Percentiles rank a stretch among this genome's conserved stretches.
Evolutionary conservation across 2,113 vertebrate genomes (phyloP).

Genomic region (Ailurus styani): DNA sequence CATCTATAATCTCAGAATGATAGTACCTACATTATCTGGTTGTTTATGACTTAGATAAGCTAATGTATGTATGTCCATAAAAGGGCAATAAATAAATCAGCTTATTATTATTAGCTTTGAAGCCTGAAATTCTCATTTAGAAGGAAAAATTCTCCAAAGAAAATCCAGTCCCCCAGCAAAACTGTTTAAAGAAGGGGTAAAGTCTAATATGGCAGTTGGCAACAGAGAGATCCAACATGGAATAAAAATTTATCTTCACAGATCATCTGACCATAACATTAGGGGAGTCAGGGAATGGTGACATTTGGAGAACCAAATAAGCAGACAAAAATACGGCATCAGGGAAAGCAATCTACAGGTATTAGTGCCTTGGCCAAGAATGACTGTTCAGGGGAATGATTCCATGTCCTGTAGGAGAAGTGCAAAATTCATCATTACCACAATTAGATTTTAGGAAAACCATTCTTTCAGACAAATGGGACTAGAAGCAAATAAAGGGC

Average conservation of each 20-base stretch:
- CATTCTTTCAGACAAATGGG: background rate
- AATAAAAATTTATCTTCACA: background rate
- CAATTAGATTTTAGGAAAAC: background rate
- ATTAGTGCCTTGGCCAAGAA: background rate
- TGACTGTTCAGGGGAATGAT: background rate
- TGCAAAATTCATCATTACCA: background rate
- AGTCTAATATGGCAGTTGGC: background rate
- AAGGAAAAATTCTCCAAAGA: background rate
- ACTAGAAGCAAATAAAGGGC: background rate
- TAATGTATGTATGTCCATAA: background rate
- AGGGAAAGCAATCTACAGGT: background rate
- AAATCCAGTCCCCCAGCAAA: background rate
- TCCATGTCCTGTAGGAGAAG: background rate
- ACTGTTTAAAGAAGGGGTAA: background rate
- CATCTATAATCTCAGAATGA: background rate
- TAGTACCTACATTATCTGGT: background rate
- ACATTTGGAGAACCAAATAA: background rate
- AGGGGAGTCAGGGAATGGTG: background rate
- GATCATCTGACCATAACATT: background rate
- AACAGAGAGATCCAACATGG: background rate
- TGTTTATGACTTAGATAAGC: background rate
- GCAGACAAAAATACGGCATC: background rate
- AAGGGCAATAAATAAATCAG: background rate
- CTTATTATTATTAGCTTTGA: background rate
- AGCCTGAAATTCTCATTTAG: background rate